A percentile compares a stretch with the other conserved stretches of the same genome.
phyloP scores from a whole-genome alignment of 2,113 vertebrate genomes.

The Smithornis capensis region DNA sequence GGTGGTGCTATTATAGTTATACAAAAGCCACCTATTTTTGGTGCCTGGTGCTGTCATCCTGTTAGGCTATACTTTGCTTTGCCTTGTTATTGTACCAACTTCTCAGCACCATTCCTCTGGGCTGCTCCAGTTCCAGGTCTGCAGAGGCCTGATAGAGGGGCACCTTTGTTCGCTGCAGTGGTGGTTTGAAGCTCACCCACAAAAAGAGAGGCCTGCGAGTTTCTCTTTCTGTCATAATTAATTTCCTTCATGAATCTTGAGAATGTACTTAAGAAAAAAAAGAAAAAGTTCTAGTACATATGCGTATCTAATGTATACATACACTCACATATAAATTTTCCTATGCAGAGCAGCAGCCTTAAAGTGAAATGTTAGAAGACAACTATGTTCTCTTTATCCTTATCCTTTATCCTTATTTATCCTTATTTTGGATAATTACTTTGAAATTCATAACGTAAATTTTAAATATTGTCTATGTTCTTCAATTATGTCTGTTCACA shows the following conservation, averaged over 20 bases:
- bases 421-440: neutral
- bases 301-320: neutral
- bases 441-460: neutral
- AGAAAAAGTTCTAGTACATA: neutral
- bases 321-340: neutral
- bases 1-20: conserved; percentile 61
- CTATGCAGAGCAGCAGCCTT: neutral
- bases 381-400: neutral
- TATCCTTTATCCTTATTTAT: neutral
- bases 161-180: neutral
- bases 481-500: neutral
- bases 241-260: neutral
- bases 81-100: conserved; percentile 32
- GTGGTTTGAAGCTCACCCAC: neutral
- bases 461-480: neutral
- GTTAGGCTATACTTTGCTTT: conserved; percentile 37
- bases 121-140: conserved; percentile 22
- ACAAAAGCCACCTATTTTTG: conserved; percentile 65
- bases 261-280: neutral
- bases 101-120: neutral
- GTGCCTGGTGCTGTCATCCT: conserved; percentile 42
- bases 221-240: neutral
- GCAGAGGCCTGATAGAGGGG: conserved; percentile 3
- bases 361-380: neutral
- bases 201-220: neutral